These are phyloP conservation scores for Gisinianus flammeolus DNA, from an alignment of 2,888 invertebrate species.

Conservation along the genomic window DNA sequence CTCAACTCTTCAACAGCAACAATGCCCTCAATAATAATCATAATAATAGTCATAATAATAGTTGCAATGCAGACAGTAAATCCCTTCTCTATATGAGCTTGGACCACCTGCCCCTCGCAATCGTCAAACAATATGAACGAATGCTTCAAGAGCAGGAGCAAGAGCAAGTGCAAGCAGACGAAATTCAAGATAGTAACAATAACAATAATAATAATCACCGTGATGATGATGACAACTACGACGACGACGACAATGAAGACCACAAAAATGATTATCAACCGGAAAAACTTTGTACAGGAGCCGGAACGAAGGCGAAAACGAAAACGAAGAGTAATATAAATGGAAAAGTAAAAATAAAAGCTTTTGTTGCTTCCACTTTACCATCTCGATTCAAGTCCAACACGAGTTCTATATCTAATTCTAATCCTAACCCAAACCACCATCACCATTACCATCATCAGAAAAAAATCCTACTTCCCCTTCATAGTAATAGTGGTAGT, in stretches of 20 bases:
- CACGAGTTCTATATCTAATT: too few species aligned
- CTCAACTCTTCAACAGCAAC: background rate
- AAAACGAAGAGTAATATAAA: background rate
- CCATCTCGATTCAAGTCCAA: slow-evolving; percentile 27
- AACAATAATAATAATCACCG: background rate
- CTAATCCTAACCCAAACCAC: too few species aligned
- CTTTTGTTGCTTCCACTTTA: slow-evolving; percentile 23
- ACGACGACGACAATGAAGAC: background rate
- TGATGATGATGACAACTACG: background rate
- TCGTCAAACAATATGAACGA: slow-evolving; percentile 57
- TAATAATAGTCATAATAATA: slow-evolving; percentile 19
- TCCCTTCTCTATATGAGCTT: slow-evolving; percentile 57
- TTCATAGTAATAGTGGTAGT: slow-evolving; percentile 28
- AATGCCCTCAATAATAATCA: background rate
- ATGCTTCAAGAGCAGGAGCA: slow-evolving; percentile 53
- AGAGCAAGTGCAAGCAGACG: background rate
- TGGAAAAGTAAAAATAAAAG: slow-evolving; percentile 3
- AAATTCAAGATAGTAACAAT: slow-evolving; percentile 2
- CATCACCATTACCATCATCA: too few species aligned
- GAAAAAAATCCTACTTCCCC: slow-evolving; percentile 35
- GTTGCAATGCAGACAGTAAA: slow-evolving; percentile 53
- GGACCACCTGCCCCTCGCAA: slow-evolving; percentile 57
- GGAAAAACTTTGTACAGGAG: background rate
- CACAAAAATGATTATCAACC: background rate
- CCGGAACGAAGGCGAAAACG: background rate